Conservation (phyloP, 2,797 vertebrate species). For the Bradypodion ventrale region DNA sequence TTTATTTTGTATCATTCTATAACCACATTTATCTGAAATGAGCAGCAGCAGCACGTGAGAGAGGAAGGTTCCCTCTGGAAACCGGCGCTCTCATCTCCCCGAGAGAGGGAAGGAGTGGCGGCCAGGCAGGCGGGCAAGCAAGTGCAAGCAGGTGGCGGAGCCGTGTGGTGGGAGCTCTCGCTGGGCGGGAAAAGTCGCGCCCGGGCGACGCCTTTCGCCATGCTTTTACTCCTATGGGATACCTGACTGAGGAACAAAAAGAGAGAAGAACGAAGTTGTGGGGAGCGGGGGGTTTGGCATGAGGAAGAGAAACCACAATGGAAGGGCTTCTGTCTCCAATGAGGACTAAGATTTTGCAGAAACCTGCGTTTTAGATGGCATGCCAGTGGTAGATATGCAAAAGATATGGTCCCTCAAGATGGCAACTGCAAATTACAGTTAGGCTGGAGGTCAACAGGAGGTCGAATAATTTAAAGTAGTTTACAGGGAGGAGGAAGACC, state of each 20-base stretch:
- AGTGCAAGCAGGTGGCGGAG: neutral
- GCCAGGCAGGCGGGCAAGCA: constrained; percentile 36
- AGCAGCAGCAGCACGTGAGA: neutral
- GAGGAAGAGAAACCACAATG: constrained; percentile 82
- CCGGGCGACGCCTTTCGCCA: constrained; percentile 40
- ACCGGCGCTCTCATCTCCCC: constrained; percentile 13
- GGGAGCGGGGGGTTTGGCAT: constrained; percentile 69
- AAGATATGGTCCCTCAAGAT: neutral
- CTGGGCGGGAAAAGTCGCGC: constrained; percentile 35
- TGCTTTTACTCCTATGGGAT: constrained; percentile 72
- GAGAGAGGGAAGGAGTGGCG: constrained; percentile 59
- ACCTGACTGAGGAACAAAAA: constrained; percentile 57
- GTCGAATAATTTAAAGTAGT: neutral
- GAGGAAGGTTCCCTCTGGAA: constrained; percentile 59
- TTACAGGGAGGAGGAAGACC: too few species aligned
- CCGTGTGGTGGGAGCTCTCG: neutral
- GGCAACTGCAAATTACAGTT: neutral
- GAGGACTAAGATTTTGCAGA: constrained; percentile 78
- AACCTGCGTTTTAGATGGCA: neutral
- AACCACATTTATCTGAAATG: too few species aligned
- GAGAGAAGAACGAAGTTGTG: constrained; percentile 62
- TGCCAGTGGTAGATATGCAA: neutral
- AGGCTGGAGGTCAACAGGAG: neutral
- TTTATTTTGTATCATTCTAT: neutral
- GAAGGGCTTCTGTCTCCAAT: constrained; percentile 98